Conservation (phyloP, 2,113 vertebrate genomes). For the Stictonetta naevosa region DNA sequence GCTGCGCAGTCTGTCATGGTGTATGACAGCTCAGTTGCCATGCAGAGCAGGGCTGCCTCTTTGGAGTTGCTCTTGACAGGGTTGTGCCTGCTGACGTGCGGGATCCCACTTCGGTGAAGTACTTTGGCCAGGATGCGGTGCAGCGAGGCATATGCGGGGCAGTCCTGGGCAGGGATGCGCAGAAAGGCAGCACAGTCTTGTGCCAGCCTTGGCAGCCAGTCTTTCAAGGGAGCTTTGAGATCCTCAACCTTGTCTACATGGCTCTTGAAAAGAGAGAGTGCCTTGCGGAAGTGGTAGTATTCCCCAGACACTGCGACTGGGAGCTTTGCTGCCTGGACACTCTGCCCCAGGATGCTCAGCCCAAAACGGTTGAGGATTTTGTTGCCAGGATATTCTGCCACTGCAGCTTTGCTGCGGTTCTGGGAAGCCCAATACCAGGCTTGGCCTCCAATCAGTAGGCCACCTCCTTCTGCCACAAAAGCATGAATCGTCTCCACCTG, state of each 20-base stretch:
- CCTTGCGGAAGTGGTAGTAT: conserved; percentile 84
- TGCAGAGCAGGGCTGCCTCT: conserved; percentile 81
- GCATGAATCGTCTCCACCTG: conserved; percentile 58
- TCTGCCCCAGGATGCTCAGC: conserved; percentile 79
- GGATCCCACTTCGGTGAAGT: conserved; percentile 77
- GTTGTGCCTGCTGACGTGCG: conserved; percentile 70
- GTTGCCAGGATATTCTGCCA: conserved; percentile 81
- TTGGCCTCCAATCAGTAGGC: conserved; percentile 76
- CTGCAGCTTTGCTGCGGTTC: conserved; percentile 48
- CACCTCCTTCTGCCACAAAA: conserved; percentile 80
- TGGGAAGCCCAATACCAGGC: conserved; percentile 80
- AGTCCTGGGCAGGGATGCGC: conserved; percentile 68
- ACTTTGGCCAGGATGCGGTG: conserved; percentile 79
- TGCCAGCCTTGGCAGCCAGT: conserved; percentile 73
- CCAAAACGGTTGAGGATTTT: conserved; percentile 87
- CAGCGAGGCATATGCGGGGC: conserved; percentile 76
- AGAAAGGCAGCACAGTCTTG: conserved; percentile 78
- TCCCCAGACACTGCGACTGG: conserved; percentile 42
- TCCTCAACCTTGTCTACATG: conserved; percentile 66
- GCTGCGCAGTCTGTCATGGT: conserved; percentile 48
- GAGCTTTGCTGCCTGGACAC: conserved; percentile 35
- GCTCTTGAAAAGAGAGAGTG: conserved; percentile 77
- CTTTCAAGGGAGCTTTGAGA: conserved; percentile 5
- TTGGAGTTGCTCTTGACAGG: conserved; percentile 78
- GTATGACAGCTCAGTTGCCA: conserved; percentile 77